Base-by-base conservation (phyloP, 2,888 invertebrate genomes). In the Agrenia bidenticulata region DNA sequence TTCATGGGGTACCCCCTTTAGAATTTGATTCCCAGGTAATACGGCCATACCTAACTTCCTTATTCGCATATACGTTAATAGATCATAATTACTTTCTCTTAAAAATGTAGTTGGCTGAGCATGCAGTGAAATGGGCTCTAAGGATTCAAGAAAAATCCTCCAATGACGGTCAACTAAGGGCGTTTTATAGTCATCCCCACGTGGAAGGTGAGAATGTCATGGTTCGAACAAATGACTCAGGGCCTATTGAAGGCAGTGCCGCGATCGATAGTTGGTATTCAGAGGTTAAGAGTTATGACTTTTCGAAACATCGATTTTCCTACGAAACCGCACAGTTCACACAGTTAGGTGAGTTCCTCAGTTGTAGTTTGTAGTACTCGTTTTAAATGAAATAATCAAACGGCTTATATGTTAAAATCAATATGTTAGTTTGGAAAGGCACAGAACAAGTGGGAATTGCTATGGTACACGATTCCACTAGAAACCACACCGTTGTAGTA, bases 401-500 rank as follows among this genome's bases (percentile, higher is more conserved):
- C 15, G 39, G 39, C 39, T 15, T 39, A 39, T 15, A 39, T 11
- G 39, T 15, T 15, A 39, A 39, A 39, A 39, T 11, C 15, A 39
- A 5, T 49, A 17, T 45, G 17, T 5, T 9, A 57, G 63, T 67
- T 13, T 67, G 67, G 67, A 64, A 57, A 13, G 54, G 56, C 11
- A 61, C 67, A 24, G 32, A 26, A 27, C 49, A 24, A 5, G 23
- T 68, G 53, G 64, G 64, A 32, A 42, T 68, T 21, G 68, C 62
- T 1, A 59, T 19, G 23, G 27, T 51, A 19, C 13, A 41, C 27
- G 51, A 62, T 41, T 2, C 42, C 7, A 19, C 17, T 0, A 57
- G 21, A 15, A 58, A 45, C 15, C 41, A 24, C 32, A 19, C 50
- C 2, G 41, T 57, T 15, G 39, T 64, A 1, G 68, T 68, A 11